Evolutionary conservation across 1,140 invertebrate species (phyloP), one percentile per base, ranked within the genome.

Genomic region (Oedothorax gibbosus): DNA sequence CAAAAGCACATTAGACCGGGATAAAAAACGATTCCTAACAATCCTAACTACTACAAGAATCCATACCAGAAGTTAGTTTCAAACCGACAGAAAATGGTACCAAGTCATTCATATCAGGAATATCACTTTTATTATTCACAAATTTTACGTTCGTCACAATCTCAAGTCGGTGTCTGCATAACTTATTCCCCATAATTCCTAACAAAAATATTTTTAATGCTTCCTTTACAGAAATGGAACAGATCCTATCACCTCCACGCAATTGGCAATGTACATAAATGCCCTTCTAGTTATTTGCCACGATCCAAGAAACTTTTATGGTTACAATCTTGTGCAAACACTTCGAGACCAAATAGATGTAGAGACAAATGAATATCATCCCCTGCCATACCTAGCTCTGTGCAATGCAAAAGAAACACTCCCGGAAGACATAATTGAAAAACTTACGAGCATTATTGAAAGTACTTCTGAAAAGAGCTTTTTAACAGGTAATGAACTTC

Each of bases 211-310:
- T 35, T 2, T 35, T 1, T 35, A 35, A 35, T 35, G 35, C 35
- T 60, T n/a, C n/a, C 9, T 68, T 66, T 21, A 21, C 21, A 68
- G 65, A n/a, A 68, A 68, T 68, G 65, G 65, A 6, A 68, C 65
- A 12, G 65, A 68, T 20, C 18, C 21, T 7, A 10, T 68, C n/a
- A 20, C 65, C 0, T 35, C 65, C 6, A 68, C 65, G n/a, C 65
- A 68, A 21, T 35, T 68, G 20, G n/a, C 65, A n/a, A 68, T 68
- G 18, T 68, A 68, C 65, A 68, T 68, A 18, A 68, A 68, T 12
- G 65, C 65, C n/a, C 21, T 68, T 18, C 20, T 68, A 11, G 65
- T 21, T 11, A 68, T 68, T 21, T 68, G 65, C 18, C 65, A 68
- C 18, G 65, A 68, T 68, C 65, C 65, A 12, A 11, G 20, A 68